These are phyloP conservation scores for Anthoscopus minutus DNA, from an alignment of 2,113 vertebrate species.

Conservation along the genomic window DNA sequence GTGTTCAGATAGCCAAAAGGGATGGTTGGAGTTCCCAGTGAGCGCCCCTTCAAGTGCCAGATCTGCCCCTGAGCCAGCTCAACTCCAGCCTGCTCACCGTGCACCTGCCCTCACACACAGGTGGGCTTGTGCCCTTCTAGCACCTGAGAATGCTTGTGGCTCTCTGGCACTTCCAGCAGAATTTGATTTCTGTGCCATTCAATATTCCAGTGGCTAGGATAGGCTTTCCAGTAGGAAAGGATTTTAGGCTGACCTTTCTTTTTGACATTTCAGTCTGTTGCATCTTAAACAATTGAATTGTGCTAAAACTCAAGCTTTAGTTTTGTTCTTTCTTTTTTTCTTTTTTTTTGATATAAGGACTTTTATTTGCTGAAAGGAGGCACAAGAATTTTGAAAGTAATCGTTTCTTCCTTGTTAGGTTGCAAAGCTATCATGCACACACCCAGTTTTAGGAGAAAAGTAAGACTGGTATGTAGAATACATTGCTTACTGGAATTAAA, in stretches of 20 bases:
- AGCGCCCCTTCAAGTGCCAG: neutral
- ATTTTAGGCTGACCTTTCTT: neutral
- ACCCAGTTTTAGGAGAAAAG: neutral
- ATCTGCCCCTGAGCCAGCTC: fast-evolving
- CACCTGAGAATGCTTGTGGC: neutral
- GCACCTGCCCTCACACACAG: fast-evolving
- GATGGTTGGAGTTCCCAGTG: fast-evolving
- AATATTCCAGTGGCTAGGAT: neutral
- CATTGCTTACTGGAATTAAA: neutral
- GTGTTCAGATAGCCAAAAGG: no score
- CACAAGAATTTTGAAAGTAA: neutral
- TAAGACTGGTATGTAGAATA: neutral
- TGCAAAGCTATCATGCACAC: neutral
- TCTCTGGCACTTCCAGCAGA: neutral
- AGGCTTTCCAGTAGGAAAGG: no score
- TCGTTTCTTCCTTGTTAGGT: neutral
- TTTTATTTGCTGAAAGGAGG: neutral
- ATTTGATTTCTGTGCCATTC: neutral
- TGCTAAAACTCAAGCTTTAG: neutral
- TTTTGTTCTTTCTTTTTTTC: neutral
- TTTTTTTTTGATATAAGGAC: neutral
- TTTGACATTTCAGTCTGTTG: neutral
- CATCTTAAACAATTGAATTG: neutral
- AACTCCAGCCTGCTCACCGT: neutral
- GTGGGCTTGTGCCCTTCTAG: neutral